Evolutionary conservation across 2,888 invertebrate species (phyloP).

Genomic region (Pammene fasciana): DNA sequence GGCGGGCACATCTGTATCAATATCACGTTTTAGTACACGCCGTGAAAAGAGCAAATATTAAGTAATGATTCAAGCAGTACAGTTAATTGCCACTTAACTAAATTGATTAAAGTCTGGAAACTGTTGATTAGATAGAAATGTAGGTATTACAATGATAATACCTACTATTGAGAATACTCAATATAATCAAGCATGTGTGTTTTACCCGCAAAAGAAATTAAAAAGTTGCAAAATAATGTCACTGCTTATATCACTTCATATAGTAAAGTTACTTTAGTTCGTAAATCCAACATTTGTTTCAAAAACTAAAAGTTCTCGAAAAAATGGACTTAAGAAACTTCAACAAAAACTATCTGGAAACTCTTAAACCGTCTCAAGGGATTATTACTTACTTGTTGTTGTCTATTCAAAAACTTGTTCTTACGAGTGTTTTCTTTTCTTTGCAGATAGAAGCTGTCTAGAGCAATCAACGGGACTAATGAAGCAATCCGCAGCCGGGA

Average conservation of each 20-base stretch:
- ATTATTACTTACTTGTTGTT: slow-evolving; percentile 34
- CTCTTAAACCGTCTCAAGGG: slow-evolving; percentile 21
- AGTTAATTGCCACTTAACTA: not conserved
- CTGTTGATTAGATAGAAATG: not conserved
- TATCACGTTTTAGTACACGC: slow-evolving; percentile 8
- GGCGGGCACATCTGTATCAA: too few species aligned
- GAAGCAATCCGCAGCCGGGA: slow-evolving; percentile 80
- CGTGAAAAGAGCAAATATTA: not conserved
- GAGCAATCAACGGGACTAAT: slow-evolving; percentile 75
- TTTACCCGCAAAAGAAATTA: not conserved
- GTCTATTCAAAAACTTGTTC: slow-evolving; percentile 38
- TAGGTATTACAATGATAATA: not conserved
- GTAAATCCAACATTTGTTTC: slow-evolving; percentile 6
- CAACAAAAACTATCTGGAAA: slow-evolving; percentile 27
- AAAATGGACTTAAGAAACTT: slow-evolving; percentile 21
- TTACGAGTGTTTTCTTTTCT: slow-evolving; percentile 64
- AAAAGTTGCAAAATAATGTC: not conserved
- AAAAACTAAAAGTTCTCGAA: slow-evolving; percentile 16
- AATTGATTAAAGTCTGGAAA: not conserved
- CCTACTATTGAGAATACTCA: not conserved
- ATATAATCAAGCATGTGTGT: not conserved
- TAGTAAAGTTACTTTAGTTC: slow-evolving; percentile 1
- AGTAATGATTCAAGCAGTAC: slow-evolving; percentile 2
- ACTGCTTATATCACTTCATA: not conserved
- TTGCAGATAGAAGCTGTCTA: slow-evolving; percentile 71